These are phyloP conservation scores for Seira sanloemensis DNA, from an alignment of 2,888 invertebrate species.

Conservation along the genomic window DNA sequence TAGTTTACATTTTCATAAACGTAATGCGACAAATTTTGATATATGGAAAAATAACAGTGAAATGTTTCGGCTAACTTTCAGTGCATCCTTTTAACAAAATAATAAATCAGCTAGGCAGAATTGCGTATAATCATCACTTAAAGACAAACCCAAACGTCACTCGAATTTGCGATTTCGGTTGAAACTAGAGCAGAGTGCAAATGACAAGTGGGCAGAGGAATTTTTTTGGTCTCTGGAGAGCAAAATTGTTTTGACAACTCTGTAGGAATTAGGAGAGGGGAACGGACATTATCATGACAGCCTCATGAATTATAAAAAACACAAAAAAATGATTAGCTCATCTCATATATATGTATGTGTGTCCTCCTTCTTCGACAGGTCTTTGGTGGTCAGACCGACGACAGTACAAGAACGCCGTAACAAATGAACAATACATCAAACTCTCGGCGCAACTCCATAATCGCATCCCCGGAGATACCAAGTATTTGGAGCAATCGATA, in stretches of 20 bases:
- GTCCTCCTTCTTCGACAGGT: neutral
- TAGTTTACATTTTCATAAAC: too few species aligned
- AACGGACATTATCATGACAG: neutral
- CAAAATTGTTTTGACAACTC: neutral
- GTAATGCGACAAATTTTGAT: too few species aligned
- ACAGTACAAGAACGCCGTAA: constrained; percentile 46
- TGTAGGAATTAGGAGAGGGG: neutral
- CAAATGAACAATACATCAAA: constrained; percentile 53
- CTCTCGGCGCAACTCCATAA: constrained; percentile 38
- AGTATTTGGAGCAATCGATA: constrained; percentile 50
- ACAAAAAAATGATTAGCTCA: neutral
- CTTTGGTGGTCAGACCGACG: constrained; percentile 39
- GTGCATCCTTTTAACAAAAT: too few species aligned
- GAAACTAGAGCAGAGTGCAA: too few species aligned
- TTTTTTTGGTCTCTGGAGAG: too few species aligned
- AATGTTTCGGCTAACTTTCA: too few species aligned
- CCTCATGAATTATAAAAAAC: neutral
- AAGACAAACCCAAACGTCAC: too few species aligned
- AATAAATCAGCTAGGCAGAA: too few species aligned
- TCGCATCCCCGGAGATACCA: constrained; percentile 33
- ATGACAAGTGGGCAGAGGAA: neutral
- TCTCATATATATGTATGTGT: constrained; percentile 1
- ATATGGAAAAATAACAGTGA: too few species aligned
- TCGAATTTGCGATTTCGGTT: too few species aligned
- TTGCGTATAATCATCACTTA: too few species aligned